Base-by-base conservation (phyloP, 1,140 invertebrate species). In the Drosophila micromelanica region DNA sequence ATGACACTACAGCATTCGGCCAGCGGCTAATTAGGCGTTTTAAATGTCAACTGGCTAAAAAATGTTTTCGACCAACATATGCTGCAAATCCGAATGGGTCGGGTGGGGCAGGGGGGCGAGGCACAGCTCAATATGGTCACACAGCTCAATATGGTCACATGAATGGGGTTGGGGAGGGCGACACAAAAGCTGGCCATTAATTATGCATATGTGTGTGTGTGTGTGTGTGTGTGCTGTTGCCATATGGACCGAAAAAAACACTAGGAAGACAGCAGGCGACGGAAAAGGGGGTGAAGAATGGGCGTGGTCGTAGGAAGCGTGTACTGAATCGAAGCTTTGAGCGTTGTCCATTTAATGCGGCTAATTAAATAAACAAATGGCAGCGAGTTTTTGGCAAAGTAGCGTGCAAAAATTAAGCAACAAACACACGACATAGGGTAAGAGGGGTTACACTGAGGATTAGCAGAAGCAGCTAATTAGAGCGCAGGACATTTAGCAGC, bases 281-380 rank as follows among this genome's bases (percentile, higher is more conserved):
- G 20, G 3, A 4, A 30, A 12, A 37, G 43, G 15, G 5, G 20
- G 48, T 12, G 6, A 3, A 2, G 45, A n/a, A 23, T 40, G 51
- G 13, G 23, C 13, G 43, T 40, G 45, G 30, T 0, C 0, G 27
- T 27, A 6, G 23, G 15, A 40, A 56, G 40, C 37, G 13, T 43
- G 9, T 32, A 9, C 49, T 12, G 43, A 40, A 49, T 42, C 20
- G 60, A 77, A 57, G 65, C 65, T 75, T 56, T 57, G 61, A 76
- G 61, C 65, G 15, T 70, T 55, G 57, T 37, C 20, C 77, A 75
- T 86, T 73, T 80, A 85, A 85, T 78, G 81, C 77, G 78, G 63
- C 78, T 82, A 87, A 87, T 86, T 87, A 86, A 82, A 89, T 89
- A 89, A 89, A 76, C 78, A 87, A 87, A 87, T 82, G 78, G 59